Percentiles rank a stretch among this genome's conserved stretches.
Evolutionary conservation across 2,797 vertebrate species (phyloP).

Genomic region (Neosalanx taihuensis): DNA sequence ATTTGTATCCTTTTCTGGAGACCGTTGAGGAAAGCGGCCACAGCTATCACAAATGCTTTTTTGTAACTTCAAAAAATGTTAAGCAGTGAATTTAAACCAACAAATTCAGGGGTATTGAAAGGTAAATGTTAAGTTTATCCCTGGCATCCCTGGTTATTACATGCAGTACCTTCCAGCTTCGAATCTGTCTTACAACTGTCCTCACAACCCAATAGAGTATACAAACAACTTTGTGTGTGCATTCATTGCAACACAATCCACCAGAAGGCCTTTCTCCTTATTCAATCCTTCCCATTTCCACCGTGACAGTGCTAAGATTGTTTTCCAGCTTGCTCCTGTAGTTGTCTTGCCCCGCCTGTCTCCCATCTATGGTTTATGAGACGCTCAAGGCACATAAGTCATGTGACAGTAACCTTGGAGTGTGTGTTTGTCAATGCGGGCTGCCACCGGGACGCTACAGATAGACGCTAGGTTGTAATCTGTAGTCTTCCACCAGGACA

Average conservation of each 20-base stretch:
- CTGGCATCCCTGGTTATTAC: neutral
- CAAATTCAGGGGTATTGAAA: too few relatives aligned
- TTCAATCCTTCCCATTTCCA: conserved; percentile 7
- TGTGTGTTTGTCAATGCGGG: conserved; percentile 4
- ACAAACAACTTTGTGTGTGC: neutral
- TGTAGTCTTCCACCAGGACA: conserved; percentile 34
- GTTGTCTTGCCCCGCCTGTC: neutral
- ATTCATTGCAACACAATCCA: neutral
- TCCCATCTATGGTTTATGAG: conserved; percentile 25
- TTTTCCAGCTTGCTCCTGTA: neutral
- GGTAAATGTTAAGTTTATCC: too few relatives aligned
- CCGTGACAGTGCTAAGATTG: conserved; percentile 33
- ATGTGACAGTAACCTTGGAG: conserved; percentile 34
- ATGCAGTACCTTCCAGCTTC: neutral
- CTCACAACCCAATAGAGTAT: too few relatives aligned
- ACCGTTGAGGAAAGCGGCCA: conserved; percentile 4
- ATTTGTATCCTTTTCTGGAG: conserved; percentile 7
- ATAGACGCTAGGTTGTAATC: conserved; percentile 38
- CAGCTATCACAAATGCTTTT: neutral
- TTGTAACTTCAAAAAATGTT: too few relatives aligned
- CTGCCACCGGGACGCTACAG: conserved; percentile 32
- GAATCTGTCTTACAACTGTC: too few relatives aligned
- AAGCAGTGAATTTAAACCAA: too few relatives aligned
- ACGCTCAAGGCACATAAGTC: conserved; percentile 27
- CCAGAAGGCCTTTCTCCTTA: conserved; percentile 13